These are phyloP conservation scores for Hymenochirus boettgeri DNA, from an alignment of 2,113 vertebrate species.

Conservation along the genomic window DNA sequence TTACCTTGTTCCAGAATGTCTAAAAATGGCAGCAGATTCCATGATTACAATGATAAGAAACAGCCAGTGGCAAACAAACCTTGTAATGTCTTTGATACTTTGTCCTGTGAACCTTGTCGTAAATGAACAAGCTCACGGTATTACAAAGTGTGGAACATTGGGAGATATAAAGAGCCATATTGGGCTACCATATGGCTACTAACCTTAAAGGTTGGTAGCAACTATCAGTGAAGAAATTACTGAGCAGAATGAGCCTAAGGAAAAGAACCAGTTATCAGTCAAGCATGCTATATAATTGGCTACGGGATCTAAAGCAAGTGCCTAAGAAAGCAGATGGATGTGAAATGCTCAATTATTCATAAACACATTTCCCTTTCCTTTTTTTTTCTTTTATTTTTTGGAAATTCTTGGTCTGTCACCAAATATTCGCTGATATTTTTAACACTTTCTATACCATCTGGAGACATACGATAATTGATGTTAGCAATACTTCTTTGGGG, in stretches of 20 bases:
- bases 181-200: conserved; percentile 77
- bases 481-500: no score
- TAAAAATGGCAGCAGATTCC: neutral
- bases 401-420: conserved; percentile 64
- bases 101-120: neutral
- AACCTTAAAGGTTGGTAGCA: conserved; percentile 75
- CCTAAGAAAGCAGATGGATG: conserved; percentile 77
- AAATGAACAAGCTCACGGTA: conserved; percentile 46
- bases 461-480: neutral
- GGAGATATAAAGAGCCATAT: conserved; percentile 69
- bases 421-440: conserved; percentile 54
- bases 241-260: conserved; percentile 73
- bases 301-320: conserved; percentile 64
- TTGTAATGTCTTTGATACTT: conserved; percentile 8
- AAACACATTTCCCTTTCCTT: conserved; percentile 58
- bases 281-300: conserved; percentile 78
- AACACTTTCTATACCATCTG: conserved; percentile 13
- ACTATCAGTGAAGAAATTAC: conserved; percentile 73
- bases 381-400: conserved; percentile 47
- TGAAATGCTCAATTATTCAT: conserved; percentile 84
- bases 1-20: neutral
- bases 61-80: neutral
- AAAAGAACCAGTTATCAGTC: conserved; percentile 75
- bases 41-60: conserved; percentile 8
- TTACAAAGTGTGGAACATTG: conserved; percentile 63